Base-by-base conservation (phyloP, 1,140 invertebrate species). In the Holotrichia oblita region DNA sequence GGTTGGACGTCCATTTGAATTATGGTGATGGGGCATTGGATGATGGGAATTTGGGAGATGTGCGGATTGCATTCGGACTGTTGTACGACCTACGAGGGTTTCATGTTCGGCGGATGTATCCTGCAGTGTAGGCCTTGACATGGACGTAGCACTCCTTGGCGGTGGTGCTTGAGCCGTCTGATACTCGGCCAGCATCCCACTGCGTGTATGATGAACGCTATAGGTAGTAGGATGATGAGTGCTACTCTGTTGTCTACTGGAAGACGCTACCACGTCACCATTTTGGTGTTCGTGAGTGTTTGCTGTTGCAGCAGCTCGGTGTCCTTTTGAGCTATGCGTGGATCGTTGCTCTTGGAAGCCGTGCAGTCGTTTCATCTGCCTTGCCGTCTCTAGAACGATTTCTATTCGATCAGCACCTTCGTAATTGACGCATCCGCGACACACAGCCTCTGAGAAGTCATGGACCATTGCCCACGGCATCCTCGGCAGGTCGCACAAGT, bases 391-490 rank as follows among this genome's bases (percentile, higher is more conserved):
- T 74, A 99, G 89, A 3, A 99, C 97, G 48, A 96, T 89, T 87
- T 99, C 98, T 81, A 99, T 99, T 78, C 98, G 91, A 88, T 99
- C 98, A 3, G 97, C 96, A 74, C 97, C 98, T 87, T 99, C 98
- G 87, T 99, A 99, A 87, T 99, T 99, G 7, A 99, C 95, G 89
- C 98, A 99, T n/a, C 98, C 98, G 41, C 98, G 93, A 85, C 98
- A 99, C 61, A 99, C 98, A 10, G 97, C 93, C 87, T 99, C 98
- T 9, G 94, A 94, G 86, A 99, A 99, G 88, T 99, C 98, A 89
- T 98, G 95, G 82, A 99, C 91, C 96, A 99, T 99, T 12, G 98
- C 98, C 98, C 98, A 99, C 76, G 98, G 98, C 95, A 98, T 99
- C 79, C 98, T 93, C 80, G 98, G 98, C 87, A 99, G 89, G 88